phyloP scores from a whole-genome alignment of 2,797 vertebrate species.

The Lagorchestes hirsutus region DNA sequence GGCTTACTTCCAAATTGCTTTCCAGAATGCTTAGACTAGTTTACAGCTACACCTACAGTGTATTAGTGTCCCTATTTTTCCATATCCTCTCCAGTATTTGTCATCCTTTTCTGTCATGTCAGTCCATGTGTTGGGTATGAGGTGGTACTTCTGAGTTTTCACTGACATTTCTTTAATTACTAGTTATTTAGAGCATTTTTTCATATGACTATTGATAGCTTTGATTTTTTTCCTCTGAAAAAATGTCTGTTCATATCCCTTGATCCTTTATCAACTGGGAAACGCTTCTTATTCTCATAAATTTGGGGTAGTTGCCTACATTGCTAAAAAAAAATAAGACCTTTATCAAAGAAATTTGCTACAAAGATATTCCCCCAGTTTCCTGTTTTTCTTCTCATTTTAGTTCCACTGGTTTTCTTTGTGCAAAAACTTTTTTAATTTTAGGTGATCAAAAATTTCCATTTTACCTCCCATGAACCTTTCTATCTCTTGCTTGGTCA shows the following conservation, averaged over 20 bases:
- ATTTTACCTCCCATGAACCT: not conserved
- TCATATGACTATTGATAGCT: not conserved
- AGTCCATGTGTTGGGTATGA: not conserved
- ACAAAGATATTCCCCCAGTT: not conserved
- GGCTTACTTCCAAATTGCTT: not conserved
- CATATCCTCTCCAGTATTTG: not conserved
- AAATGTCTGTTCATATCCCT: not conserved
- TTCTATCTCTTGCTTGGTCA: not conserved
- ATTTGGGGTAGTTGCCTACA: not conserved
- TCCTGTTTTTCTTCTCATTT: not conserved
- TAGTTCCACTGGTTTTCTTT: not conserved
- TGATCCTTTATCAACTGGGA: not conserved
- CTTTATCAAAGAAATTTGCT: not conserved
- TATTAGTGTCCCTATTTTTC: no score
- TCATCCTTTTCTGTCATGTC: not conserved
- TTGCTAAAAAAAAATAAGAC: not conserved
- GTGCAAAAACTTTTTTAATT: not conserved
- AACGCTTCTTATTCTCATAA: not conserved
- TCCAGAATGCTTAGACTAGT: not conserved
- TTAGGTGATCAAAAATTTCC: not conserved
- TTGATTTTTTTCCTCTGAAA: not conserved
- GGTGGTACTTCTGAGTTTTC: not conserved
- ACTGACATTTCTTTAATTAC: not conserved
- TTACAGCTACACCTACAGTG: not conserved
- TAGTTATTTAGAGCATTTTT: not conserved